These are phyloP conservation scores for Eulacestoma nigropectus DNA, from an alignment of 2,113 vertebrate genomes.

Conservation along the genomic window DNA sequence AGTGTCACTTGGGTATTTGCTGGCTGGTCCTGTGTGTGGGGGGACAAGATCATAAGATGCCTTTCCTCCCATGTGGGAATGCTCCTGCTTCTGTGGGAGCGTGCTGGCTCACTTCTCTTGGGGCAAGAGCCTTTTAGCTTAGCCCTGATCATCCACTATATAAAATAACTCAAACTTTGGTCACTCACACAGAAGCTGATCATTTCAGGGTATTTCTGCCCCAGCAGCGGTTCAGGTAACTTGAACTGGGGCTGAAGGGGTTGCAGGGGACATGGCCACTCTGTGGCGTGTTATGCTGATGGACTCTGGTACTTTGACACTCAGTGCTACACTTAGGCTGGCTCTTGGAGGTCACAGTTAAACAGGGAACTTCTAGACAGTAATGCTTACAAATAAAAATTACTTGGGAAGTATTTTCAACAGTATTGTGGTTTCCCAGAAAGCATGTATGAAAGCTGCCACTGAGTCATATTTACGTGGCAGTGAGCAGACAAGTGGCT, in stretches of 20 bases:
- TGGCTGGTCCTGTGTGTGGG: background rate
- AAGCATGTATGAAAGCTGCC: background rate
- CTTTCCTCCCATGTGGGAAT: background rate
- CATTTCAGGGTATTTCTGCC: background rate
- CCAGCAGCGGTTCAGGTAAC: background rate
- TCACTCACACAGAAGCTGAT: background rate
- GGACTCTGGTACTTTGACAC: background rate
- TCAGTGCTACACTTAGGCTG: background rate
- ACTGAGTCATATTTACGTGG: background rate
- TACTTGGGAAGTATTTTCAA: background rate
- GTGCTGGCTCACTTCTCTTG: background rate
- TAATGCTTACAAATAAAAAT: background rate
- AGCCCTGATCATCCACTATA: background rate
- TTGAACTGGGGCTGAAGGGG: background rate
- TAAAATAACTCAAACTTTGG: background rate
- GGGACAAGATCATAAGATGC: background rate
- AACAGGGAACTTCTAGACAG: background rate
- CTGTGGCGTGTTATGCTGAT: background rate
- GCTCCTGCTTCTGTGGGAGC: background rate
- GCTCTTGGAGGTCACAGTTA: background rate
- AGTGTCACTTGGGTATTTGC: background rate
- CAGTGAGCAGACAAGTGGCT: background rate
- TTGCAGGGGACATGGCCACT: background rate
- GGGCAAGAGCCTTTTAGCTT: background rate
- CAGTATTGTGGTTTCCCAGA: background rate